Base-by-base conservation (phyloP, 2,113 vertebrate species). In the Osmerus mordax region DNA sequence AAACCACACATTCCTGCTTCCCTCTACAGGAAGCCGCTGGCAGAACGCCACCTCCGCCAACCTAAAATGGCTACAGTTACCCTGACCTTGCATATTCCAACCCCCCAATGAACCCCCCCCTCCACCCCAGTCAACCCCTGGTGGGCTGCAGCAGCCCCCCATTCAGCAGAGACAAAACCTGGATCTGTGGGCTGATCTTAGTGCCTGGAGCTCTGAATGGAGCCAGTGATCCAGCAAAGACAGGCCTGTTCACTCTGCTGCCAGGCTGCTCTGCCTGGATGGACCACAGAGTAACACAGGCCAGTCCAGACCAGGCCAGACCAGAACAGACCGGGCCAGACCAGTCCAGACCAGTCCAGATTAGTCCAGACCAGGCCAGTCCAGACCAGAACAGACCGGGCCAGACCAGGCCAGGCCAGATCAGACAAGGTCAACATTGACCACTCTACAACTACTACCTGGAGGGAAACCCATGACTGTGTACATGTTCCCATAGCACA, bases 151-250 rank as follows among this genome's bases (percentile, higher is more conserved):
- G 82, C 84, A 74, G 84, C 80, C 72, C 78, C 68, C 86, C 86
- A 89, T 91, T 91, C 89, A 91, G 72, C 47, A 25, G 84, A 88
- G 90, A 92, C 91, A 91, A 93, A 91, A 90, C 86, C 75, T 77
- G 88, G 90, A 91, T 92, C 89, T 89, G 86, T 69, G 80, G 84
- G 76, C 77, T 76, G 84, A 82, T 87, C 87, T 88, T 84, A 79
- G 81, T 63, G 86, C 72, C 82, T 82, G 59, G 80, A 74, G 70
- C 64, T 66, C 47, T 91, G 88, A 91, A 91, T 90, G 84, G 88
- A 86, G 73, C 81, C 82, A 87, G 67, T 77, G 84, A 89, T 87
- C 80, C 89, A 70, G 84, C 82, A 77, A 77, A 73, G 86, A 81
- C 74, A 75, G 76, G 81, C 82, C 77, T 54, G 81, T 80, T 85